A percentile compares a stretch with the other conserved stretches of the same genome.
phyloP scores from a whole-genome alignment of 2,113 vertebrate species.

The Tachycineta bicolor region DNA sequence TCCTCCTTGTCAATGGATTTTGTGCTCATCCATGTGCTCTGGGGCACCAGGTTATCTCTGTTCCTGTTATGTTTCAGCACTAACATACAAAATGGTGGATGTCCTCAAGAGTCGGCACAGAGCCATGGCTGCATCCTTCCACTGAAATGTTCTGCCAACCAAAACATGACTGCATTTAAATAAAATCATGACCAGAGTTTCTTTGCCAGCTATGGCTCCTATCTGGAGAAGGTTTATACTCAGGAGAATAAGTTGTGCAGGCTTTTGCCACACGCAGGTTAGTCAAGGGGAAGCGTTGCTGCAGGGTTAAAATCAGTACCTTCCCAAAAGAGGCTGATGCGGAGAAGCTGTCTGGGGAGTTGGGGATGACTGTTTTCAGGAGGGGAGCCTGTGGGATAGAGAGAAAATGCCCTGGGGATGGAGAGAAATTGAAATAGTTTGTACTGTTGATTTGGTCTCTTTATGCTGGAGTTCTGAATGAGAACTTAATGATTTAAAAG shows the following conservation, averaged over 20 bases:
- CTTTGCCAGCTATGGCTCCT: not conserved
- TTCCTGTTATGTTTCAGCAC: rapidly evolving
- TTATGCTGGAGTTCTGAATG: not conserved
- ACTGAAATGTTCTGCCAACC: not conserved
- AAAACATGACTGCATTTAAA: not conserved
- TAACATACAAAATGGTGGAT: not conserved
- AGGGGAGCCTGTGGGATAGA: not conserved
- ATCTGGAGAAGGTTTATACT: not conserved
- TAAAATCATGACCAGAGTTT: not conserved
- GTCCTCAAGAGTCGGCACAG: not conserved
- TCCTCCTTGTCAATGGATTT: not conserved
- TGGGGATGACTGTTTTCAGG: not conserved
- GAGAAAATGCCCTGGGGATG: not conserved
- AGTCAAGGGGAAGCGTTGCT: not conserved
- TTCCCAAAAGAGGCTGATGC: not conserved
- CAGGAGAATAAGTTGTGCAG: not conserved
- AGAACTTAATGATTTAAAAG: not conserved
- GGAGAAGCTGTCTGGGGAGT: not conserved
- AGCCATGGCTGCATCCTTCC: rapidly evolving
- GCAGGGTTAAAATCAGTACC: not conserved
- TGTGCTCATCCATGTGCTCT: not conserved
- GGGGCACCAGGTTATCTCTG: rapidly evolving
- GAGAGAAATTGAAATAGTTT: not conserved
- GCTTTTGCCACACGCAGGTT: not conserved
- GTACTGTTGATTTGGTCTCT: not conserved